Evolutionary conservation across 2,113 vertebrate genomes (phyloP).

Genomic region (Engystomops pustulosus): DNA sequence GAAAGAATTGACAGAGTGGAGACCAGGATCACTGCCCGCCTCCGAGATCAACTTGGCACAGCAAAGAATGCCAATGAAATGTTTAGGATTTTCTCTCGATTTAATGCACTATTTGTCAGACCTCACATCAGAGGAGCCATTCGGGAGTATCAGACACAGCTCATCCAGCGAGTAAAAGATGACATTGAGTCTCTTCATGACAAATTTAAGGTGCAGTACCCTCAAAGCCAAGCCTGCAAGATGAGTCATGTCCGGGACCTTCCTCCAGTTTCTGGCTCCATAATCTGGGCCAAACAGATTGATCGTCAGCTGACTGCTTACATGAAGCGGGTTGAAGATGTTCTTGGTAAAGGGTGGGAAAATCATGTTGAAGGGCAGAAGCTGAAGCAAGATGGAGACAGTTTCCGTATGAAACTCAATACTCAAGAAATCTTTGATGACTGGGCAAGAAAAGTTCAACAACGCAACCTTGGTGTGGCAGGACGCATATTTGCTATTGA

Average conservation of each 20-base stretch:
- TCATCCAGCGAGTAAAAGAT: constrained; percentile 97
- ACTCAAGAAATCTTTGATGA: constrained; percentile 99
- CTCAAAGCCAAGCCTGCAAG: constrained; percentile 96
- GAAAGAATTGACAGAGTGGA: constrained; percentile 97
- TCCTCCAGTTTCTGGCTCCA: constrained; percentile 94
- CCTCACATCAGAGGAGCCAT: constrained; percentile 97
- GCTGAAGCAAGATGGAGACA: constrained; percentile 97
- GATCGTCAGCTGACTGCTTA: constrained; percentile 96
- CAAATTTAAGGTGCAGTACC: constrained; percentile 99
- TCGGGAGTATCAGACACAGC: constrained; percentile 94
- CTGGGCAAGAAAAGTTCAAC: constrained; percentile 97
- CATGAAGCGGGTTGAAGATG: constrained; percentile 98
- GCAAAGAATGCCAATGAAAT: constrained; percentile 99
- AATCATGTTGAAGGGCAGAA: constrained; percentile 98
- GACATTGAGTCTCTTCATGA: constrained; percentile 97
- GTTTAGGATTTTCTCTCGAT: constrained; percentile 98
- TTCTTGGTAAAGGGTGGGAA: constrained; percentile 97
- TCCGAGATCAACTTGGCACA: constrained; percentile 94
- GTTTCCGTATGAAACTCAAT: constrained; percentile 98
- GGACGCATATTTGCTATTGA: constrained; percentile 98
- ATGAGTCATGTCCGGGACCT: constrained; percentile 98
- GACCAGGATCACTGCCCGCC: constrained; percentile 95
- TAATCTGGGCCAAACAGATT: constrained; percentile 99
- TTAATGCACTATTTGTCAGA: constrained; percentile 96
- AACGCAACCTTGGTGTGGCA: constrained; percentile 95